These are phyloP conservation scores for Mercenaria mercenaria DNA, from an alignment of 1,140 invertebrate genomes.

Conservation along the genomic window DNA sequence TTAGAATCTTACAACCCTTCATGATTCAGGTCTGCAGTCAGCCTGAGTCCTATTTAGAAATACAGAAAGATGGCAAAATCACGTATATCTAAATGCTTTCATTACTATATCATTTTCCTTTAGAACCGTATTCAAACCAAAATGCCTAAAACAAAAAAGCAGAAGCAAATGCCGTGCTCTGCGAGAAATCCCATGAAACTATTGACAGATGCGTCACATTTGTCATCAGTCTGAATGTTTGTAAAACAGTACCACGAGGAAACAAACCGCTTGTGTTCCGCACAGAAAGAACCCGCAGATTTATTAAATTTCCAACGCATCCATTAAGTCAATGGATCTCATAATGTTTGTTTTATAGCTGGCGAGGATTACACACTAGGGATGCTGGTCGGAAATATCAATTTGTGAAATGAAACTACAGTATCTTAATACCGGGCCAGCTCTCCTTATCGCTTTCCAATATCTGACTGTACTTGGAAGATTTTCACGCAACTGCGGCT, in stretches of 20 bases:
- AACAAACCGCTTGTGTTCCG: background rate
- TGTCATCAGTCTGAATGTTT: background rate
- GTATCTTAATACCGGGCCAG: background rate
- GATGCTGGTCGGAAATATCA: background rate
- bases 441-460: slow-evolving; percentile 22
- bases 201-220: background rate
- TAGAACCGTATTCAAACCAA: too few species aligned
- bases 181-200: too few species aligned
- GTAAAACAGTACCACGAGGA: background rate
- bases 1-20: too few species aligned
- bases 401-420: background rate
- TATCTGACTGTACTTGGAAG: background rate
- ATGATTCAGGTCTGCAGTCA: too few species aligned
- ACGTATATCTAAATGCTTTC: too few species aligned
- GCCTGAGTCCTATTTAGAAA: too few species aligned
- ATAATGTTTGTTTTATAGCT: background rate
- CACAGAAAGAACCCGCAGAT: background rate
- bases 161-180: too few species aligned
- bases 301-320: background rate
- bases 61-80: too few species aligned
- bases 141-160: too few species aligned
- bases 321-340: background rate
- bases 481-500: background rate
- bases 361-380: background rate
- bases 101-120: too few species aligned